A percentile compares a stretch with the other conserved stretches of the same genome.
Evolutionary conservation across 2,113 vertebrate genomes (phyloP).

Genomic region (Tragulus kanchil): DNA sequence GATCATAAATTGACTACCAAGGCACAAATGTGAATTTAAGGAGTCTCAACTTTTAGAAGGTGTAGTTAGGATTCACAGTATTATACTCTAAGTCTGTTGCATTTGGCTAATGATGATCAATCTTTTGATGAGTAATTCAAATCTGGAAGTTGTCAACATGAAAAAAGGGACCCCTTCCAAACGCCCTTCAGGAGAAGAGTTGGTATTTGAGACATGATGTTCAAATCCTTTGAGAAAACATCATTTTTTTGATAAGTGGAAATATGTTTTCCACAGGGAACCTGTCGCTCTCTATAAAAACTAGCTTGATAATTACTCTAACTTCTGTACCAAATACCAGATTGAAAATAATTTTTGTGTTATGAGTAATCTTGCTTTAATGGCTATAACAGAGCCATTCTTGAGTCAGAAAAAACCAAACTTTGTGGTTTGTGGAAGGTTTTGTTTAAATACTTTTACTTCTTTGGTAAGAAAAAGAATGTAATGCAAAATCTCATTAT

Average conservation of each 20-base stretch:
- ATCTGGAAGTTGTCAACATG: conserved; percentile 63
- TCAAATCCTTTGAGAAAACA: conserved; percentile 48
- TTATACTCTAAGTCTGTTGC: not conserved
- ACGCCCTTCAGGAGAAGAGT: not conserved
- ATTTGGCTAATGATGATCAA: conserved; percentile 42
- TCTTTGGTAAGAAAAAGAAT: conserved; percentile 38
- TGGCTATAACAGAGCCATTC: conserved; percentile 34
- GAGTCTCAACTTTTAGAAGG: conserved; percentile 49
- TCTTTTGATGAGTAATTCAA: conserved; percentile 73
- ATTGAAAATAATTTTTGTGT: conserved; percentile 61
- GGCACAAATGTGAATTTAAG: conserved; percentile 59
- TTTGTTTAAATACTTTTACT: conserved; percentile 41
- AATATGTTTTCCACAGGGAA: conserved; percentile 55
- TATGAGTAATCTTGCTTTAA: conserved; percentile 63
- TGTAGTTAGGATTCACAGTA: conserved; percentile 45
- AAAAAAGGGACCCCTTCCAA: conserved; percentile 2
- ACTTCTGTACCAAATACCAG: conserved; percentile 68
- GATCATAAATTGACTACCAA: conserved; percentile 71
- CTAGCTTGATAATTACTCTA: conserved; percentile 59
- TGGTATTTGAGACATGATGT: conserved; percentile 45
- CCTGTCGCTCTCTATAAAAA: conserved; percentile 37
- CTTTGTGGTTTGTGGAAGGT: not conserved
- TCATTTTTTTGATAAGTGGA: conserved; percentile 63
- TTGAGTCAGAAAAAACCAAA: conserved; percentile 30
- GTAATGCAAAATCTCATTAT: not conserved